Evolutionary conservation across 2,797 vertebrate genomes (phyloP), one percentile per base, ranked within the genome.

Genomic region (Selene dorsalis): DNA sequence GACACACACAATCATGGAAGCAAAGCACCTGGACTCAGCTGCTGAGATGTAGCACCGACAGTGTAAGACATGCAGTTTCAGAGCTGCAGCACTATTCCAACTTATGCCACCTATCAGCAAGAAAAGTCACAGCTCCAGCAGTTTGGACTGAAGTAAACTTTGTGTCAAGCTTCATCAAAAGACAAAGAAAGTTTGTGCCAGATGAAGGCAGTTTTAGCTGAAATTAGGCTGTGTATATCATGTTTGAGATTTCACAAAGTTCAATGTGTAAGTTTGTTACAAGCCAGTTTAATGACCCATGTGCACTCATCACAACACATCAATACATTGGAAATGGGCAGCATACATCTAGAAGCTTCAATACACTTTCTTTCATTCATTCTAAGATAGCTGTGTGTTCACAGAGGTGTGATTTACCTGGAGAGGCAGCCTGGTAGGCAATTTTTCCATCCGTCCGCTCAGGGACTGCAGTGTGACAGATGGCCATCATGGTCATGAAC

Each of bases 401-500:
- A 6, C n/a, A 55, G 35, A 65, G 35, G 57, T 79, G 76, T 71
- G 35, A 77, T 60, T 22, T 93, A 99, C 98, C 98, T 96, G 98
- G 98, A 84, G 98, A 99, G 24, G 98, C 97, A 57, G 98, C 98
- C 90, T 99, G 98, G 90, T 98, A 99, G 88, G 95, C 90, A 73
- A 99, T 98, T 79, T 90, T 94, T 86, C 95, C 96, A 0, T 96
- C 96, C 0, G 84, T 95, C 84, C 79, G 93, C 91, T 99, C 98
- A 2, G 98, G 98, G 48, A 99, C 98, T 16, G 97, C 97, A 65
- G 98, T 99, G 94, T 99, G 98, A 94, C 98, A 99, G 88, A 97
- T 95, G n/a, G 98, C 97, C 98, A 99, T 98, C 98, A 99, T 99
- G 62, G 97, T 99, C 93, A 99, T 96, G 93, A 99, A 99, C 18